These are phyloP conservation scores for Stegostoma tigrinum DNA, from an alignment of 2,113 vertebrate species.

Conservation along the genomic window DNA sequence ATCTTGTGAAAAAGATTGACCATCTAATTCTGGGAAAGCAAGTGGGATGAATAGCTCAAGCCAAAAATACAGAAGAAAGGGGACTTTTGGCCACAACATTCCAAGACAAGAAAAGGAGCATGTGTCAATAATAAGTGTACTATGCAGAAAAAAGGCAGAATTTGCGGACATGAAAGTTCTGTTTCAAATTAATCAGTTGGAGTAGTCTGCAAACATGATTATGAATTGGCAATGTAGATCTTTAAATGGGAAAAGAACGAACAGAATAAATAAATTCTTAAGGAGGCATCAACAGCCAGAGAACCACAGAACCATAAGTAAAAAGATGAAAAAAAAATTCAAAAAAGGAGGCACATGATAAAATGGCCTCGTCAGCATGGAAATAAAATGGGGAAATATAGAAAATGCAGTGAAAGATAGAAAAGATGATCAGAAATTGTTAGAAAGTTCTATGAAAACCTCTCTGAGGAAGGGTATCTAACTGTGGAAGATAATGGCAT, in stretches of 20 bases:
- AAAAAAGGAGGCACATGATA: neutral
- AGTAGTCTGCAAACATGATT: neutral
- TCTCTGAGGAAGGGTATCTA: neutral
- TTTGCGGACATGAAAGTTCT: neutral
- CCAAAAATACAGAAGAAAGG: neutral
- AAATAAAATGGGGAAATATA: neutral
- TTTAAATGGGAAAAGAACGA: neutral
- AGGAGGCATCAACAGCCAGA: neutral
- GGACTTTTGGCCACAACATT: neutral
- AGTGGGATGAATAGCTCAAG: neutral
- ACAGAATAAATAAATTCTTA: neutral
- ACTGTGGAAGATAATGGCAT: neutral
- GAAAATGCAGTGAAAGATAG: neutral
- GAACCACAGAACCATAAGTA: neutral
- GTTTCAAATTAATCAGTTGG: neutral
- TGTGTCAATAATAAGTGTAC: neutral
- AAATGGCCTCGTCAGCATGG: neutral
- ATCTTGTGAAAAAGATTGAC: neutral
- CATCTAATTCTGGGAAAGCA: neutral
- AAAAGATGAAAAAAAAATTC: neutral
- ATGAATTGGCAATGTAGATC: neutral
- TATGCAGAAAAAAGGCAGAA: neutral
- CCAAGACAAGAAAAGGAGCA: neutral
- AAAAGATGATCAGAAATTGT: neutral
- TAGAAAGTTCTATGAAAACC: neutral